phyloP scores from a whole-genome alignment of 2,797 vertebrate species.

The Margarornis squamiger region DNA sequence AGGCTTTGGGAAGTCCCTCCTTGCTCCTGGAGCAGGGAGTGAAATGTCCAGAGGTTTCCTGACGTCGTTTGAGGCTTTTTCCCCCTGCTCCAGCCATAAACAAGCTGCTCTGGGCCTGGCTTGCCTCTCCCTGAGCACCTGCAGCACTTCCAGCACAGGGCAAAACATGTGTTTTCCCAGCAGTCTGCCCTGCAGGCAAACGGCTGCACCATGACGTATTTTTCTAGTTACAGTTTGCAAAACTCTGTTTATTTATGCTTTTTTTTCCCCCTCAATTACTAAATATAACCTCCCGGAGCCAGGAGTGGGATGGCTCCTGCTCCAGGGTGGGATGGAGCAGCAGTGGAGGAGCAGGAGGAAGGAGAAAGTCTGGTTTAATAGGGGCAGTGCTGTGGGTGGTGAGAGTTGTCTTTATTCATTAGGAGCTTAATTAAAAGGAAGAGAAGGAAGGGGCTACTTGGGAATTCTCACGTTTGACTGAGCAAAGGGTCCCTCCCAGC shows the following conservation, averaged over 20 bases:
- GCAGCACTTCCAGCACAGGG: neutral
- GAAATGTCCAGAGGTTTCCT: neutral
- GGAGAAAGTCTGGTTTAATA: neutral
- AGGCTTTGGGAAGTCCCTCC: neutral
- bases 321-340: neutral
- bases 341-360: neutral
- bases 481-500: neutral
- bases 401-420: neutral
- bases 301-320: neutral
- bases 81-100: neutral
- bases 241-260: neutral
- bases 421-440: neutral
- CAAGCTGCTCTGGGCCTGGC: neutral
- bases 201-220: neutral
- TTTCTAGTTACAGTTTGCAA: neutral
- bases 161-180: neutral
- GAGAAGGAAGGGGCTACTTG: neutral
- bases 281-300: neutral
- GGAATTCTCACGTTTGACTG: neutral
- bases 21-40: neutral
- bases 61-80: neutral
- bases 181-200: neutral
- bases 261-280: neutral
- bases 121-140: neutral
- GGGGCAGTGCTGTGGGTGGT: neutral